Evolutionary conservation across 2,113 vertebrate genomes (phyloP).

Genomic region (Erythrocercus mccallii): DNA sequence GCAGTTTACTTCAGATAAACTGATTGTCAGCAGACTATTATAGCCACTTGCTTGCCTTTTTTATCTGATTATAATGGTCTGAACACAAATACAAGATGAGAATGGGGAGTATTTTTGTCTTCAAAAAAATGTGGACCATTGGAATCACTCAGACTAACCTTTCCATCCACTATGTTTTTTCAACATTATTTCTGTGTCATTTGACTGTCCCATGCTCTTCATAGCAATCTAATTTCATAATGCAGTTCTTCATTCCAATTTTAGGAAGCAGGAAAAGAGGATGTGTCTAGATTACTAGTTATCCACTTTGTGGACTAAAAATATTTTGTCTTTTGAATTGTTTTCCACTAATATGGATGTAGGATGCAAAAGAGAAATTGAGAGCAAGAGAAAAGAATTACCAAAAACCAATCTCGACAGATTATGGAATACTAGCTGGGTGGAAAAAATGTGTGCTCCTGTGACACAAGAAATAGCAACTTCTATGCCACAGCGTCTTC

Average conservation of each 20-base stretch:
- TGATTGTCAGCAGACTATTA: neutral
- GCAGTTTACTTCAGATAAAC: neutral
- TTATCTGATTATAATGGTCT: neutral
- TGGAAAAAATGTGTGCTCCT: neutral
- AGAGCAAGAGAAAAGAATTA: neutral
- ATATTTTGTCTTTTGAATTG: neutral
- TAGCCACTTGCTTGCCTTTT: neutral
- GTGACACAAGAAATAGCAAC: neutral
- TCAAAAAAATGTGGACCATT: neutral
- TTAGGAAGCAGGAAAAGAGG: neutral
- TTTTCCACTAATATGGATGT: neutral
- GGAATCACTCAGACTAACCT: neutral
- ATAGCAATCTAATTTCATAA: neutral
- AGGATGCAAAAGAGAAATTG: neutral
- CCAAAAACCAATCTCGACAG: rapidly evolving
- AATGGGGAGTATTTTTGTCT: neutral
- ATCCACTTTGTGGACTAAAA: neutral
- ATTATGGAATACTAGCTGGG: neutral
- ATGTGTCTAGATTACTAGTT: neutral
- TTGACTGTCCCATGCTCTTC: neutral
- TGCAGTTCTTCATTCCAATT: neutral
- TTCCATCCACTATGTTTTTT: neutral
- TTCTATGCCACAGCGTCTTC: neutral
- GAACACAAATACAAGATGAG: neutral
- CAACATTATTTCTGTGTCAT: neutral